phyloP scores from a whole-genome alignment of 2,888 invertebrate species.

The Erynnis tages region DNA sequence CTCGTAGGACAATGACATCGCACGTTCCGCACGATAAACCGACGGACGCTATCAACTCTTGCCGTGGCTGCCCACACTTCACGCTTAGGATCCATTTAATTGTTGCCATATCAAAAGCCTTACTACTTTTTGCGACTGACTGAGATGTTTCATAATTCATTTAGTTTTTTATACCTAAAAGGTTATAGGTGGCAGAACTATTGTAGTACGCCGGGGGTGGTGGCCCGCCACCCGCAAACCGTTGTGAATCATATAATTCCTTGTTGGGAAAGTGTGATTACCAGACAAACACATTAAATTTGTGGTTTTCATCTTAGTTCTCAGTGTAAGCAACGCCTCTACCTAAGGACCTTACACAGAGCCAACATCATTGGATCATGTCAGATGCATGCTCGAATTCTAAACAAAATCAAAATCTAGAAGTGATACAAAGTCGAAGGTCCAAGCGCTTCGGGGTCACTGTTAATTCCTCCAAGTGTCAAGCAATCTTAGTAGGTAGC shows the following conservation, averaged over 20 bases:
- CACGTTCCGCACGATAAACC: conserved; percentile 78
- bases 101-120: neutral
- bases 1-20: conserved; percentile 77
- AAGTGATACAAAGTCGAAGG: neutral
- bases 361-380: too few relatives aligned
- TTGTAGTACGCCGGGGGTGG: too few relatives aligned
- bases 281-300: too few relatives aligned
- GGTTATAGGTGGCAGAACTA: too few relatives aligned
- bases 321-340: too few relatives aligned
- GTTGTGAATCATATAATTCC: too few relatives aligned
- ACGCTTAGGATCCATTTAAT: conserved; percentile 8
- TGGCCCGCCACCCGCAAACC: too few relatives aligned
- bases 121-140: neutral
- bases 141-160: neutral
- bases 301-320: too few relatives aligned
- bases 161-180: too few relatives aligned
- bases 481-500: neutral
- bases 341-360: too few relatives aligned
- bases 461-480: neutral
- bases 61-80: conserved; percentile 35
- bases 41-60: conserved; percentile 67
- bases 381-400: too few relatives aligned
- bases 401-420: neutral
- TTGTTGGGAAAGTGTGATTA: too few relatives aligned
- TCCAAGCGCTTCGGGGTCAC: neutral